Conservation (phyloP, 2,113 vertebrate species). For the Phrynocephalus versicolor region DNA sequence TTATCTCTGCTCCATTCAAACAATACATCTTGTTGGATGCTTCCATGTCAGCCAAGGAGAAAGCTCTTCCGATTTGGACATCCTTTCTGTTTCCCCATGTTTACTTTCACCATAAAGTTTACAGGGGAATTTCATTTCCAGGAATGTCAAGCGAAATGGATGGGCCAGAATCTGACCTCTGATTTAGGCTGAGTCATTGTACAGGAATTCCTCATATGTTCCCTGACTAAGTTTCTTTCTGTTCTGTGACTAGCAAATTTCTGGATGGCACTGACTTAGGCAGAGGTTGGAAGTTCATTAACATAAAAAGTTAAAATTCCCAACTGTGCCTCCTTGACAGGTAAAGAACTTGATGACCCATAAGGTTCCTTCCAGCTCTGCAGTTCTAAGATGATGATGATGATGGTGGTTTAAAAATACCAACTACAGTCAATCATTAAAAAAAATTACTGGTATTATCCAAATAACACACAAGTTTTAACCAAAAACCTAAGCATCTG, state of each 20-base stretch:
- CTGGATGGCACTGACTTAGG: no score
- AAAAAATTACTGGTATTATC: no score
- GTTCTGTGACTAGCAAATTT: neutral
- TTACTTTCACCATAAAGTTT: neutral
- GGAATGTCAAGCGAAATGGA: neutral
- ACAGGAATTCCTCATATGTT: neutral
- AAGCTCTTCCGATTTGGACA: neutral
- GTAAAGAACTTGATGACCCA: no score
- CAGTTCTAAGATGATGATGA: no score
- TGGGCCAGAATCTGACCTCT: neutral
- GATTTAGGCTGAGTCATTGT: neutral
- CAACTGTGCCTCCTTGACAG: no score
- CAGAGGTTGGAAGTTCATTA: no score
- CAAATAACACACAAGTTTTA: no score
- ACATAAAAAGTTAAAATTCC: no score
- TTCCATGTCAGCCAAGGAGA: slow-evolving; percentile 39
- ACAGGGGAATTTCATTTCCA: accelerated
- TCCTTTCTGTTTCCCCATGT: slow-evolving; percentile 38
- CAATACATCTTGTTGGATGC: slow-evolving; percentile 37
- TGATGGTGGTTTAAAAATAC: no score
- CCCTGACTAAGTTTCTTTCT: neutral
- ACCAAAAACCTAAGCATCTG: no score
- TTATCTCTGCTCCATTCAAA: slow-evolving; percentile 47
- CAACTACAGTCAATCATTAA: no score
- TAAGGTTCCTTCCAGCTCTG: no score